phyloP scores from a whole-genome alignment of 2,113 vertebrate species.

The Xiphophorus maculatus region DNA sequence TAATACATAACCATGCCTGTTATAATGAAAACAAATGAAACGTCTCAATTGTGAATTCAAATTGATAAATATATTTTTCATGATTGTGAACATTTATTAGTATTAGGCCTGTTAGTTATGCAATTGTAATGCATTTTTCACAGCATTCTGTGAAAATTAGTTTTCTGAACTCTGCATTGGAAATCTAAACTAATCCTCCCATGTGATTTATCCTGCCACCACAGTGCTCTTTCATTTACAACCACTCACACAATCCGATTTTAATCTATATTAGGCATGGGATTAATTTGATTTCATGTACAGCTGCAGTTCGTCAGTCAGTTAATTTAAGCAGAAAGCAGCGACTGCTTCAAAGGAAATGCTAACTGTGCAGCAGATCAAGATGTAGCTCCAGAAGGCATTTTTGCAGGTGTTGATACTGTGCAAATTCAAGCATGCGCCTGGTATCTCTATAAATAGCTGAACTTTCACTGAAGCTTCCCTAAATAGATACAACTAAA shows the following conservation, averaged over 20 bases:
- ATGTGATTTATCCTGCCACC: slow-evolving; percentile 26
- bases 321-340: slow-evolving; percentile 47
- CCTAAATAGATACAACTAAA: background rate
- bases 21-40: too few species aligned
- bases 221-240: slow-evolving; percentile 16
- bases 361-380: background rate
- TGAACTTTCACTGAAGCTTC: background rate
- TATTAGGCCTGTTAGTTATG: background rate
- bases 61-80: background rate
- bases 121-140: slow-evolving; percentile 20
- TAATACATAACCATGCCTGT: too few species aligned
- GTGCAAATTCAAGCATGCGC: background rate
- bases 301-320: slow-evolving; percentile 31
- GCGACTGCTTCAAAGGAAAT: background rate
- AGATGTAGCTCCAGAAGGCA: background rate
- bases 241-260: slow-evolving; percentile 19
- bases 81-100: background rate
- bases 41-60: background rate
- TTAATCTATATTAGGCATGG: slow-evolving; percentile 49
- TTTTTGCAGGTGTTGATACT: slow-evolving; percentile 1
- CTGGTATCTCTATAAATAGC: background rate
- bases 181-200: slow-evolving; percentile 53
- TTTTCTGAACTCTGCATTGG: slow-evolving; percentile 20
- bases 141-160: slow-evolving; percentile 26
- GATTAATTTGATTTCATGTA: slow-evolving; percentile 42